Evolutionary conservation across 1,140 invertebrate species (phyloP).

Genomic region (Lerema accius): DNA sequence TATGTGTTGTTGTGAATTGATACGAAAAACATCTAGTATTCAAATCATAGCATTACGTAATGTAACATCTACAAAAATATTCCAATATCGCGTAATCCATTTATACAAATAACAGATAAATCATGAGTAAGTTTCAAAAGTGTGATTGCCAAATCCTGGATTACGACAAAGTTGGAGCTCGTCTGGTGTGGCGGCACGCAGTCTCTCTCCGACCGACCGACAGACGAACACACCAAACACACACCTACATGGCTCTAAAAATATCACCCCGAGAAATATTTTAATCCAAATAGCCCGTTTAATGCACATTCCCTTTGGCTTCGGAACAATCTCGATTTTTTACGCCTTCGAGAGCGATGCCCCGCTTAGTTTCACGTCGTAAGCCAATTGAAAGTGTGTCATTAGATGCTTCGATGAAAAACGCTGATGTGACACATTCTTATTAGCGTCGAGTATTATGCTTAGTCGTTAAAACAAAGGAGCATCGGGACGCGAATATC

Average conservation of each 20-base stretch:
- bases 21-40: not conserved
- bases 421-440: constrained; percentile 35
- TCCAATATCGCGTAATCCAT: not conserved
- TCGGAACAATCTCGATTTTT: constrained; percentile 61
- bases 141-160: constrained; percentile 65
- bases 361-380: constrained; percentile 48
- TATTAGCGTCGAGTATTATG: constrained; percentile 40
- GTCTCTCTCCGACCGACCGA: constrained; percentile 71
- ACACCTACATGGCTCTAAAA: constrained; percentile 76
- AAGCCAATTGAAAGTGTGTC: constrained; percentile 59
- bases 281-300: constrained; percentile 78
- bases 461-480: constrained; percentile 45
- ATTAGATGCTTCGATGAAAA: constrained; percentile 39
- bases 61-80: constrained; percentile 14
- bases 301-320: constrained; percentile 71
- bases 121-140: constrained; percentile 40
- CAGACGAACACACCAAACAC: constrained; percentile 59
- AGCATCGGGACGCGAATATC: constrained; percentile 54
- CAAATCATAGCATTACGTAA: too few relatives aligned
- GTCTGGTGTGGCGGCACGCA: constrained; percentile 76
- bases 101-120: constrained; percentile 12
- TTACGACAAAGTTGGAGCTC: constrained; percentile 62
- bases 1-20: not conserved
- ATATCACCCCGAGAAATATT: constrained; percentile 76
- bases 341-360: constrained; percentile 52